Evolutionary conservation across 2,113 vertebrate species (phyloP).

Genomic region (Hirundichthys speculiger): DNA sequence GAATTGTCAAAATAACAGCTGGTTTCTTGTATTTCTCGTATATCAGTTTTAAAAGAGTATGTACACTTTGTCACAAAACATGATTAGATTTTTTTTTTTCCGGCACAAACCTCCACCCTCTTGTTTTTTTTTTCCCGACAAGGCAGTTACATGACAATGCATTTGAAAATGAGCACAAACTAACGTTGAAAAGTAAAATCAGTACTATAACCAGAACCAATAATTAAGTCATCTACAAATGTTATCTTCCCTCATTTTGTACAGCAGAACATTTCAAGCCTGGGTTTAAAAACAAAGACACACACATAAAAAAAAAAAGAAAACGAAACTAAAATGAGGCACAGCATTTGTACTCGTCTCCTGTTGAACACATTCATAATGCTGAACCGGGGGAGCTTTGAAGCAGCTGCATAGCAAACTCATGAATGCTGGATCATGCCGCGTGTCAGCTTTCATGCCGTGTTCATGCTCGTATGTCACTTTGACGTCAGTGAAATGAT

Average conservation of each 20-base stretch:
- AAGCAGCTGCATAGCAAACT: constrained; percentile 65
- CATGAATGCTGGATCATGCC: constrained; percentile 65
- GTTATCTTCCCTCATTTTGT: constrained; percentile 38
- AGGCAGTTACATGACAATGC: constrained; percentile 51
- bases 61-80: constrained; percentile 82
- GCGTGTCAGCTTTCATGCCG: constrained; percentile 67
- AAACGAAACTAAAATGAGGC: constrained; percentile 50
- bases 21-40: constrained; percentile 54
- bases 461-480: constrained; percentile 65
- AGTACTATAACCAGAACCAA: constrained; percentile 30
- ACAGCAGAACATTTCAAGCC: constrained; percentile 54
- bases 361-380: constrained; percentile 75
- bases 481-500: constrained; percentile 41
- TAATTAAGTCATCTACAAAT: constrained; percentile 26
- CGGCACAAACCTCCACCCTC: constrained; percentile 49
- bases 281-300: no score
- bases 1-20: constrained; percentile 58
- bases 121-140: no score
- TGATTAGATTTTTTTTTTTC: constrained; percentile 61
- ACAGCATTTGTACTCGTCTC: constrained; percentile 50
- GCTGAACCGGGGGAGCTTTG: constrained; percentile 45
- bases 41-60: constrained; percentile 75
- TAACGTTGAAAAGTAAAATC: constrained; percentile 44
- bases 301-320: no score
- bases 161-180: constrained; percentile 43